These are phyloP conservation scores for Maniola hyperantus DNA, from an alignment of 2,888 invertebrate genomes.

Conservation along the genomic window DNA sequence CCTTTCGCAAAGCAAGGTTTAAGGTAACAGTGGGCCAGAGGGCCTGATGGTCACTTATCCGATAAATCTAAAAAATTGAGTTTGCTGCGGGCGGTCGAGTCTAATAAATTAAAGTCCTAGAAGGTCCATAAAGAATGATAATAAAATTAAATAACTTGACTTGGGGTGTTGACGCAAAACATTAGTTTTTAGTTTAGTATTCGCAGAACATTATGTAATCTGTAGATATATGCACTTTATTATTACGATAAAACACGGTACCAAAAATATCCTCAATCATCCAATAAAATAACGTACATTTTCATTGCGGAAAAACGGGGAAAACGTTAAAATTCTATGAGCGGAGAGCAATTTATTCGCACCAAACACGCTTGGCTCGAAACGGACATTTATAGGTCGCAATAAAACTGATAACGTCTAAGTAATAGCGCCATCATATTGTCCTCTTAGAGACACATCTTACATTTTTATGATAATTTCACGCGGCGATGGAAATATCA, in stretches of 20 bases:
- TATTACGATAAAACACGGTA: neutral
- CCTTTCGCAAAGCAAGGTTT: too few relatives aligned
- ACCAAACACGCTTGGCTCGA: slow-evolving; percentile 30
- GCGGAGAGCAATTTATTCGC: slow-evolving; percentile 34
- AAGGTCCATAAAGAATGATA: too few relatives aligned
- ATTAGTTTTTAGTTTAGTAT: too few relatives aligned
- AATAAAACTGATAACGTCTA: slow-evolving; percentile 39
- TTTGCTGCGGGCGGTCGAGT: too few relatives aligned
- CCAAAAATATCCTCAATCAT: slow-evolving; percentile 5
- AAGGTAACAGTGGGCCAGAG: too few relatives aligned
- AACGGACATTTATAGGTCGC: slow-evolving; percentile 39
- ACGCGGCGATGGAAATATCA: neutral
- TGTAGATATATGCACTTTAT: too few relatives aligned
- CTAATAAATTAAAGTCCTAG: too few relatives aligned
- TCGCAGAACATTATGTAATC: too few relatives aligned
- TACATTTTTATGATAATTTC: slow-evolving; percentile 31
- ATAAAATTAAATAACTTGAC: too few relatives aligned
- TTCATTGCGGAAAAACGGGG: slow-evolving; percentile 28
- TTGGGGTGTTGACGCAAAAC: too few relatives aligned
- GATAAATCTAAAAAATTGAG: too few relatives aligned
- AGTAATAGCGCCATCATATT: slow-evolving; percentile 39
- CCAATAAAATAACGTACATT: slow-evolving; percentile 23
- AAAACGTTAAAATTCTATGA: slow-evolving; percentile 38
- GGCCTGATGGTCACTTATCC: too few relatives aligned
- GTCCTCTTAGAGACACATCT: slow-evolving; percentile 32